These are phyloP conservation scores for Xenentodon cancila DNA, from an alignment of 2,797 vertebrate genomes.

Conservation along the genomic window DNA sequence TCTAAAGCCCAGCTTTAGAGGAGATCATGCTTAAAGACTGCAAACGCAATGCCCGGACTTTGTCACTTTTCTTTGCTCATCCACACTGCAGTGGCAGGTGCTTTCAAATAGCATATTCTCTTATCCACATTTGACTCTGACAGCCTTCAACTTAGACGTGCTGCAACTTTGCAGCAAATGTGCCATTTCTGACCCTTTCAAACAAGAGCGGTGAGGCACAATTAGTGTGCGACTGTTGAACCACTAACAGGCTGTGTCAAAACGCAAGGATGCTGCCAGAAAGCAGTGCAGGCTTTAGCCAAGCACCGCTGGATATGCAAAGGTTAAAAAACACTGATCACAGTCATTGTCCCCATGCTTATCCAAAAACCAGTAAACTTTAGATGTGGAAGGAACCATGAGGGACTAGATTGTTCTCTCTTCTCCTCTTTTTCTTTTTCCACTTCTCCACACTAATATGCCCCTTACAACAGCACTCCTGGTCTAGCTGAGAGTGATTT, in stretches of 20 bases:
- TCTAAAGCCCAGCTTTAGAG: too few species aligned
- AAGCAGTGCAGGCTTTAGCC: conserved; percentile 6
- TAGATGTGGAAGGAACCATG: conserved; percentile 18
- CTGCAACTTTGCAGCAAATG: too few species aligned
- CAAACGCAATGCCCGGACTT: too few species aligned
- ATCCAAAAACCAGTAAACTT: conserved; percentile 24
- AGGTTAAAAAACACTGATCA: conserved; percentile 34
- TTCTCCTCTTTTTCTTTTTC: conserved; percentile 18
- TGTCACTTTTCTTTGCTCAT: too few species aligned
- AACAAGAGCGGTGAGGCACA: too few species aligned
- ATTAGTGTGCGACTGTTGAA: too few species aligned
- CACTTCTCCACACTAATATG: conserved; percentile 34
- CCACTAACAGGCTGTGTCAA: neutral
- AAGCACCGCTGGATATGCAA: conserved; percentile 26
- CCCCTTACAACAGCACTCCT: conserved; percentile 56
- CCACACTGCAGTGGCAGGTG: too few species aligned
- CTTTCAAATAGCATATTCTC: too few species aligned
- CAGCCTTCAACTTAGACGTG: too few species aligned
- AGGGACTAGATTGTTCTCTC: conserved; percentile 21
- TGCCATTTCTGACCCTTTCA: too few species aligned
- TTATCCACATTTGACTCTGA: too few species aligned
- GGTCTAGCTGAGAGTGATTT: conserved; percentile 61
- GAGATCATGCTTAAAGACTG: too few species aligned
- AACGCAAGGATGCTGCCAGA: conserved; percentile 5
- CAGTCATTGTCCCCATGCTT: conserved; percentile 30